Percentiles rank a stretch among this genome's conserved stretches.
Evolutionary conservation across 2,113 vertebrate genomes (phyloP).

Genomic region (Macroglossus sobrinus): DNA sequence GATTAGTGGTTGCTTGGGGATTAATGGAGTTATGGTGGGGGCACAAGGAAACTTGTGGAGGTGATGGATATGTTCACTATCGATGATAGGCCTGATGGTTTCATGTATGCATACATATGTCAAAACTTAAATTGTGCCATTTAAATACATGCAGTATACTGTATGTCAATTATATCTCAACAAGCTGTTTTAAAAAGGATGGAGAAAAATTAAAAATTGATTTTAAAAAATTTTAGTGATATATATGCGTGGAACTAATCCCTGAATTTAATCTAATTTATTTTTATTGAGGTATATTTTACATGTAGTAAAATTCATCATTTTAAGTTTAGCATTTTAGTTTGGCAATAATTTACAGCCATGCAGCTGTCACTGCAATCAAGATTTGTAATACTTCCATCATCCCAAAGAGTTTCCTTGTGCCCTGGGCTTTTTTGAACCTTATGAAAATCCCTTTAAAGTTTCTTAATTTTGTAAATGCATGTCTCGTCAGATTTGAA

Average conservation of each 20-base stretch:
- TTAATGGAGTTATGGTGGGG: not conserved
- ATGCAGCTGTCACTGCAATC: not conserved
- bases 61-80: not conserved
- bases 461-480: constrained; percentile 19
- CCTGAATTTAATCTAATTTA: constrained; percentile 28
- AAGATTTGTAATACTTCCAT: not conserved
- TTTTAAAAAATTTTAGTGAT: constrained; percentile 5
- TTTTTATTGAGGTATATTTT: constrained; percentile 39
- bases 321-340: constrained; percentile 39
- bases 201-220: not conserved
- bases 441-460: constrained; percentile 39
- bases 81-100: not conserved
- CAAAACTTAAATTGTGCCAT: not conserved
- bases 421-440: not conserved
- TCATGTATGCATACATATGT: not conserved
- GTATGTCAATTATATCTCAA: not conserved
- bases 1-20: not conserved
- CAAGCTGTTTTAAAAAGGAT: not conserved
- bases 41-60: not conserved
- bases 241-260: not conserved
- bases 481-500: not conserved
- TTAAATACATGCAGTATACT: constrained; percentile 36
- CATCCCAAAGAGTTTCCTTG: not conserved
- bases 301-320: not conserved
- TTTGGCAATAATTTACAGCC: not conserved